phyloP scores from a whole-genome alignment of 2,888 invertebrate genomes.

The Carterocephalus palaemon region DNA sequence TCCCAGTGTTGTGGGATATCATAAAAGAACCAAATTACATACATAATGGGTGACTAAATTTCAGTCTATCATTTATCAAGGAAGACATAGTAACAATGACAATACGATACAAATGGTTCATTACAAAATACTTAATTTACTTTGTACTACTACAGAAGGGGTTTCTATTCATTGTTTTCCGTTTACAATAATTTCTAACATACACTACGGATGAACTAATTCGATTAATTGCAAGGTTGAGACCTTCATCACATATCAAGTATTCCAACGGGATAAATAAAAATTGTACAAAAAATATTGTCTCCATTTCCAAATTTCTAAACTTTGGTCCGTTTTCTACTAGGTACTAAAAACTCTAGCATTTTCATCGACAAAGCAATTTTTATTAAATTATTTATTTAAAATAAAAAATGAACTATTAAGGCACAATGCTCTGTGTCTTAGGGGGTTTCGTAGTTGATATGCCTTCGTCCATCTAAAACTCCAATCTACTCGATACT shows the following conservation, averaged over 20 bases:
- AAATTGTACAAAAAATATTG: constrained; percentile 72
- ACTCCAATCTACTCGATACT: constrained; percentile 48
- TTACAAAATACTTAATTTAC: constrained; percentile 63
- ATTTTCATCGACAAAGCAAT: constrained; percentile 42
- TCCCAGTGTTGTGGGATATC: constrained; percentile 66
- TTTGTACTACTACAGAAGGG: constrained; percentile 71
- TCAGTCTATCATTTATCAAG: constrained; percentile 67
- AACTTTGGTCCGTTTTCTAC: constrained; percentile 70
- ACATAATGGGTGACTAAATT: constrained; percentile 53
- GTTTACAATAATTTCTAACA: constrained; percentile 45
- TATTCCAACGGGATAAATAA: constrained; percentile 58
- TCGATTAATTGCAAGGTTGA: constrained; percentile 37
- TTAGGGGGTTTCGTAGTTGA: constrained; percentile 54
- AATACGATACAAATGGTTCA: constrained; percentile 31
- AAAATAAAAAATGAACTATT: constrained; percentile 49
- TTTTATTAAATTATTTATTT: constrained; percentile 26
- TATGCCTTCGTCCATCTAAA: constrained; percentile 51
- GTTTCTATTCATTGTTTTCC: constrained; percentile 44
- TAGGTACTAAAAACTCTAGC: constrained; percentile 45
- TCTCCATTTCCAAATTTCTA: constrained; percentile 54
- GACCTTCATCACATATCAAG: constrained; percentile 35
- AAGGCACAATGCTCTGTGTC: constrained; percentile 74
- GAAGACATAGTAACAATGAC: constrained; percentile 57
- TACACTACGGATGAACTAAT: constrained; percentile 49
- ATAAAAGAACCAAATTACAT: constrained; percentile 31